Evolutionary conservation across 2,797 vertebrate genomes (phyloP), one percentile per base, ranked within the genome.

Genomic region (Tinamus major): DNA sequence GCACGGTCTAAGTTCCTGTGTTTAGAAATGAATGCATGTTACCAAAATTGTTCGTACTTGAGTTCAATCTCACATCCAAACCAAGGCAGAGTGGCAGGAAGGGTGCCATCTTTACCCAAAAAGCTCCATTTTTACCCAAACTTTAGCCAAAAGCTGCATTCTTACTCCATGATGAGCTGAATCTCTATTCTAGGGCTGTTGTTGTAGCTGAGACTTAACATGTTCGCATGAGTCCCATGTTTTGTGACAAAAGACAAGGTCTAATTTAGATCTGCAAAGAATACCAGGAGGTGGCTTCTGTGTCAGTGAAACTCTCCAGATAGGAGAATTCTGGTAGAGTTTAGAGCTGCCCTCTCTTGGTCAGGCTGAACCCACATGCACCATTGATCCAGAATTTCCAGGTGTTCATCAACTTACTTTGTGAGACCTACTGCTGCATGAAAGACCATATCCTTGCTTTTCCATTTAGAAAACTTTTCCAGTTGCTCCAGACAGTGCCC

Each of bases 251-350:
- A 82, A 68, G 37, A 19, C 24, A 29, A n/a, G 31, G 10, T 62
- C 8, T 31, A 51, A 31, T 37, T 68, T 29, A 56, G 11, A 33
- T 76, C 64, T 87, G 74, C 72, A 41, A 65, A 71, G 37, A 19
- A 3, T 37, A 9, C 41, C 19, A 46, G 26, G 9, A 53, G 44
- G 9, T 41, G 21, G 17, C 3, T 67, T 5, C 11, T 20, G 2
- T 6, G n/a, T 1, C 1, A 20, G 2, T 41, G 53, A 69, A 82
- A 79, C 18, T 6, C 67, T 15, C 7, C 29, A 44, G 27, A 3
- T 49, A 31, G 0, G 1, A 17, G 53, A 35, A 20, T 91, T 63
- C 8, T 19, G 9, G 1, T 20, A 15, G 46, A 27, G n/a, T 56
- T 79, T 56, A 53, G 53, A 11, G 6, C 18, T 77, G 10, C 15